Evolutionary conservation across 2,888 invertebrate genomes (phyloP), one percentile per base, ranked within the genome.

Genomic region (Spilarctia lutea): DNA sequence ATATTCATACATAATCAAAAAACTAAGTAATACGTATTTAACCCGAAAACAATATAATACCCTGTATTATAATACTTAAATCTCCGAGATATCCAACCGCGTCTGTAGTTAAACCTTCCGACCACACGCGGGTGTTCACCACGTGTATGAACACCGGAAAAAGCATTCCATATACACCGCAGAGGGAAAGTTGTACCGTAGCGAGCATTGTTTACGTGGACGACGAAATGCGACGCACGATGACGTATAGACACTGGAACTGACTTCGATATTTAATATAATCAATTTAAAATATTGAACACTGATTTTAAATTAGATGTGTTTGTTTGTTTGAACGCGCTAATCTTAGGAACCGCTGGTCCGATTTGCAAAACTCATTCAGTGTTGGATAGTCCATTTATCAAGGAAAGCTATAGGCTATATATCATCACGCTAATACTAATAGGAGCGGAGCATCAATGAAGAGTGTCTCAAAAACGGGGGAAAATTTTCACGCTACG

Each of bases 191-290:
- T 89, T 89, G 81, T 81, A 79, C 81, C 83, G 86, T 82, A 81
- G 86, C 84, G 82, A 84, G 89, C 89, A 91, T 93, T 93, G 93
- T 94, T 94, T 93, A 90, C 88, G 87, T 89, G 91, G 90, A 90
- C 91, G 83, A 82, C 75, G 82, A 75, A 77, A 81, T 82, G 77
- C 69, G 68, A 72, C 74, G 20, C 27, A 56, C 45, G 56, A 30
- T 11, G 71, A 68, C 48, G 72, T 69, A 79, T 16, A 20, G 2
- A 68, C 4, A 7, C 83, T 86, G 68, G 87, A 88, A 77, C 73
- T 42, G 82, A 16, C 70, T 52, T 66, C 18, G 1, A 20, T 63
- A 3, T 66, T 30, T 18, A 24, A 45, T n/a, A n/a, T n/a, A n/a
- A n/a, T n/a, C n/a, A n/a, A n/a, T n/a, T n/a, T n/a, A n/a, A n/a